These are phyloP conservation scores for Sciurus niger DNA, from an alignment of 2,113 vertebrate species.

Conservation along the genomic window DNA sequence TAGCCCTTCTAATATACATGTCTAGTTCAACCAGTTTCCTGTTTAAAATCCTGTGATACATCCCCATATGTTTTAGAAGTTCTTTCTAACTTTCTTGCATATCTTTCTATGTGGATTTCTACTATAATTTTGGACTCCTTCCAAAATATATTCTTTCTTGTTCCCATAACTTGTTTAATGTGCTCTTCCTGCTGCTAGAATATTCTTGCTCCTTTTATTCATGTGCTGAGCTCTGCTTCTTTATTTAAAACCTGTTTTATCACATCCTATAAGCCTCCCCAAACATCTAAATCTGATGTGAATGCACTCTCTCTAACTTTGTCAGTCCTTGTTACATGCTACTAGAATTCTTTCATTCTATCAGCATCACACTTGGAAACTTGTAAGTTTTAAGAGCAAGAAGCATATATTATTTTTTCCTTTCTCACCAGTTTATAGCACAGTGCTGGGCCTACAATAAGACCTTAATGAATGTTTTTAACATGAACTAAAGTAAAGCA, in stretches of 20 bases:
- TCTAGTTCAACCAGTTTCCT: not conserved
- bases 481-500: not conserved
- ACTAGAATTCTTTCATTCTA: not conserved
- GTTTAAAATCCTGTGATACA: not conserved
- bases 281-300: not conserved
- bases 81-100: not conserved
- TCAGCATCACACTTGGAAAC: not conserved
- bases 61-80: not conserved
- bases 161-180: conserved; percentile 6
- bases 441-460: not conserved
- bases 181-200: not conserved
- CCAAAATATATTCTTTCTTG: conserved; percentile 22
- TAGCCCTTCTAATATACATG: not conserved
- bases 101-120: not conserved
- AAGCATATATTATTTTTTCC: not conserved
- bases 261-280: not conserved
- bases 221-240: not conserved
- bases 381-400: not conserved
- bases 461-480: not conserved
- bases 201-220: not conserved
- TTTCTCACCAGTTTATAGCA: not conserved
- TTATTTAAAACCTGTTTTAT: not conserved
- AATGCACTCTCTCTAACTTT: not conserved
- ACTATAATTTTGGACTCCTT: conserved; percentile 22
- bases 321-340: not conserved